These are phyloP conservation scores for Dicyrtoma fusca DNA, from an alignment of 2,888 invertebrate species.

Conservation along the genomic window DNA sequence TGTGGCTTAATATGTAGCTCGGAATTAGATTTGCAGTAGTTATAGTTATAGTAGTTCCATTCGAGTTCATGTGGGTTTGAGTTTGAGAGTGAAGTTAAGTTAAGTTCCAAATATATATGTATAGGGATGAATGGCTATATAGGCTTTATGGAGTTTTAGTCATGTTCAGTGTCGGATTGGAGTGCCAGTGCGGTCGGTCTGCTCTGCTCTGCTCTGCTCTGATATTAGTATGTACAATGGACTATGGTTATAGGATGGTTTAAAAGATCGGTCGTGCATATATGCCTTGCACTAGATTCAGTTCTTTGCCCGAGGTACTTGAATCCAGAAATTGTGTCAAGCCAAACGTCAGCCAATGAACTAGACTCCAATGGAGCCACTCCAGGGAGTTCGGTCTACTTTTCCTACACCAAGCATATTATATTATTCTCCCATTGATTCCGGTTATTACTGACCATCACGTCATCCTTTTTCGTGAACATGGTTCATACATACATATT, in stretches of 20 bases:
- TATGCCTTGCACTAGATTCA: too few species aligned
- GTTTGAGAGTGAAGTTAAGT: too few species aligned
- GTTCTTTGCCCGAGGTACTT: not conserved
- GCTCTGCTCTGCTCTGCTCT: too few species aligned
- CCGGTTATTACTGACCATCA: not conserved
- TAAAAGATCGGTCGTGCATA: not conserved
- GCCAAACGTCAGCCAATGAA: slow-evolving; percentile 37
- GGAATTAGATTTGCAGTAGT: too few species aligned
- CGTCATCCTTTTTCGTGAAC: too few species aligned
- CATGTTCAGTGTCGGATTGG: too few species aligned
- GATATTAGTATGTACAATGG: too few species aligned
- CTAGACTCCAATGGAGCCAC: slow-evolving; percentile 17
- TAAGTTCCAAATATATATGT: not conserved
- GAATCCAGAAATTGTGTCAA: slow-evolving; percentile 37
- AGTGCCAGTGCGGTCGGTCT: not conserved
- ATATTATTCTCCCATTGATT: slow-evolving; percentile 1
- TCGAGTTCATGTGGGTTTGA: not conserved
- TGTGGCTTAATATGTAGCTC: too few species aligned
- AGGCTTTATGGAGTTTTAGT: not conserved
- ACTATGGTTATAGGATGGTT: not conserved
- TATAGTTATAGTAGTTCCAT: not conserved
- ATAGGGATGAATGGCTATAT: not conserved
- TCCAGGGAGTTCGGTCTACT: slow-evolving; percentile 27
- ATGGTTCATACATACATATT: too few species aligned
- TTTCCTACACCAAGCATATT: slow-evolving; percentile 7